Base-by-base conservation (phyloP, 2,888 invertebrate genomes). In the Loripinus fragilis region DNA sequence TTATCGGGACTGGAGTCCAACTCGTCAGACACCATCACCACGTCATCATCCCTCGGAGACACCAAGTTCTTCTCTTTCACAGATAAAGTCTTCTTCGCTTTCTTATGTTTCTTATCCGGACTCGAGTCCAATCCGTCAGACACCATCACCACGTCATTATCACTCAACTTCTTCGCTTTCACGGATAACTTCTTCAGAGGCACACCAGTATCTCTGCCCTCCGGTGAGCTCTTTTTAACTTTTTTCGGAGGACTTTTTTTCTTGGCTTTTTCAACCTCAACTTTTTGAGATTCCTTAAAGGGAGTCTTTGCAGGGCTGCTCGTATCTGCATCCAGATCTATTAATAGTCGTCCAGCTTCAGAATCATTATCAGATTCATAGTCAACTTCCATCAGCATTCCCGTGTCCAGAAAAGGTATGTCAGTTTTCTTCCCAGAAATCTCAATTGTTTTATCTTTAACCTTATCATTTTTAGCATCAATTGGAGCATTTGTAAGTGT, bases 341-440 rank as follows among this genome's bases (percentile, higher is more conserved):
- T 83, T 1, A 77, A 68, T 17, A 83, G 69, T 41, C 73, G 72
- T 2, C 77, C 83, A 38, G 50, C 30, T 28, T 80, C 81, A 33
- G 76, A 75, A 45, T 81, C 81, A 48, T 72, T 72, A 23, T 74
- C 78, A 23, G 42, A 52, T 30, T 12, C 52, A 23, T 8, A 20
- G 23, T 35, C 66, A 25, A 20, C 64, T n/a, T 74, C 71, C 28
- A 35, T 68, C 17, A 73, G 10, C 42, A 52, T 52, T 25, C 52
- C 52, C 15, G 52, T 52, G 15, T 52, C n/a, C 25, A 20, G 20
- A 52, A 52, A 52, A 25, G 52, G 52, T 25, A 28, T 28, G 52
- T 28, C 25, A 25, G 10, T 25, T 52, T 28, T 52, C 25, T 25
- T 28, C 25, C 25, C 25, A 10, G 42, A 1, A 64, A 20, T 41